Evolutionary conservation across 2,797 vertebrate genomes (phyloP).

Genomic region (Chromis chromis): DNA sequence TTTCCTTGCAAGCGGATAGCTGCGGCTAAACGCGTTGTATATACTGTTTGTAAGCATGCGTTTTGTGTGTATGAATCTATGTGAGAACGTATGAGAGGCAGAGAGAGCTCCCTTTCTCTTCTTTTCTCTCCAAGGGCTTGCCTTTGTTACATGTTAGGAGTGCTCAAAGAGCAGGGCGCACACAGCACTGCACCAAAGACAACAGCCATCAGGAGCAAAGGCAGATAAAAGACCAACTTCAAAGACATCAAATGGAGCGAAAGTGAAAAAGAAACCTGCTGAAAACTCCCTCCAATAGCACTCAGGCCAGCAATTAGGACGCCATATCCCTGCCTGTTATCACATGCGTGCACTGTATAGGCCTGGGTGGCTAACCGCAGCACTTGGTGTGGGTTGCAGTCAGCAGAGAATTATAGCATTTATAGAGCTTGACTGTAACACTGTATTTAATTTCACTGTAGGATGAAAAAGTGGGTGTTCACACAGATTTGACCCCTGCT

Average conservation of each 20-base stretch:
- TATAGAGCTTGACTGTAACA: constrained; percentile 62
- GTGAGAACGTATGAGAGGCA: constrained; percentile 57
- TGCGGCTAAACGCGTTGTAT: constrained; percentile 59
- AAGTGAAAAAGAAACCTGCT: constrained; percentile 84
- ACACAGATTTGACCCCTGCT: constrained; percentile 75
- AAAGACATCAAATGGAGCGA: constrained; percentile 83
- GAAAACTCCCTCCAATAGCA: constrained; percentile 81
- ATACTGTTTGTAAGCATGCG: constrained; percentile 36
- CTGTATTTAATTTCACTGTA: constrained; percentile 78
- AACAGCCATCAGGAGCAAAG: constrained; percentile 84
- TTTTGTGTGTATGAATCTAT: constrained; percentile 48
- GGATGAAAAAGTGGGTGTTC: constrained; percentile 83
- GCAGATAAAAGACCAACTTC: constrained; percentile 85
- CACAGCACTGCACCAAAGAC: constrained; percentile 82
- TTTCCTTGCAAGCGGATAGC: constrained; percentile 56
- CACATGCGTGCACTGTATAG: constrained; percentile 54
- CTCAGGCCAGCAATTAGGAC: constrained; percentile 84
- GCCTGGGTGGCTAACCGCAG: constrained; percentile 75
- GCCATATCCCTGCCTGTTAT: constrained; percentile 72
- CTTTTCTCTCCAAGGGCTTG: constrained; percentile 77
- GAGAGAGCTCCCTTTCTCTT: constrained; percentile 53
- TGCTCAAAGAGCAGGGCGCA: constrained; percentile 79
- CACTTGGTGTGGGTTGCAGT: constrained; percentile 78
- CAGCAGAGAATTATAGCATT: constrained; percentile 69
- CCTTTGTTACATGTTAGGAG: constrained; percentile 84